Evolutionary conservation across 2,113 vertebrate species (phyloP), one percentile per base, ranked within the genome.

Genomic region (Lutjanus erythropterus): DNA sequence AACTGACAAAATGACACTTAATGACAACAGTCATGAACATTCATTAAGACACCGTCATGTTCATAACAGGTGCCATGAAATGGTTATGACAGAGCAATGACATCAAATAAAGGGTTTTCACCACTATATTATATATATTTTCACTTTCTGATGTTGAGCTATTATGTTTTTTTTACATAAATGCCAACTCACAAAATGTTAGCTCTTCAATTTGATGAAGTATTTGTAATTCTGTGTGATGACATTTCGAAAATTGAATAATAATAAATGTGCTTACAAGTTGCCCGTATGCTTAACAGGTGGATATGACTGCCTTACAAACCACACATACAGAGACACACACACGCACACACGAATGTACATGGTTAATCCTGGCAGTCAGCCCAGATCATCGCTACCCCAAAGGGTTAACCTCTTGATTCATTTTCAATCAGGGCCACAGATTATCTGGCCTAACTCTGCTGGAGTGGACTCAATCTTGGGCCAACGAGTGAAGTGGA

Each of bases 401-500:
- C 39, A 71, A 84, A 86, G 88, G 76, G 90, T 93, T 91, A 91
- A 91, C 84, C 83, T 84, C 82, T 85, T 88, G 77, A 89, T 91
- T 92, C 88, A 86, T 87, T 93, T 93, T 93, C 92, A 91, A 93
- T 94, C 93, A 93, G 80, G 72, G 50, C 68, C 41, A 37, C 79
- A 92, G 92, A 93, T 93, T 91, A 94, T 93, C 89, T 85, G 80
- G 79, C 86, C 88, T 84, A 89, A 88, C 88, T 86, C 85, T 82
- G 72, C 74, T 86, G 83, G 88, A 85, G 85, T 89, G 87, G 85
- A 89, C 88, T 93, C 90, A 88, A 89, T 91, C 90, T 93, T 88
- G 80, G 71, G 81, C 89, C 92, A 79, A 86, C 77, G 83, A 86
- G 81, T 41, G 65, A 89, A 93, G 92, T 87, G 71, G 88, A 92